phyloP scores from a whole-genome alignment of 2,113 vertebrate genomes.

The Menura novaehollandiae region DNA sequence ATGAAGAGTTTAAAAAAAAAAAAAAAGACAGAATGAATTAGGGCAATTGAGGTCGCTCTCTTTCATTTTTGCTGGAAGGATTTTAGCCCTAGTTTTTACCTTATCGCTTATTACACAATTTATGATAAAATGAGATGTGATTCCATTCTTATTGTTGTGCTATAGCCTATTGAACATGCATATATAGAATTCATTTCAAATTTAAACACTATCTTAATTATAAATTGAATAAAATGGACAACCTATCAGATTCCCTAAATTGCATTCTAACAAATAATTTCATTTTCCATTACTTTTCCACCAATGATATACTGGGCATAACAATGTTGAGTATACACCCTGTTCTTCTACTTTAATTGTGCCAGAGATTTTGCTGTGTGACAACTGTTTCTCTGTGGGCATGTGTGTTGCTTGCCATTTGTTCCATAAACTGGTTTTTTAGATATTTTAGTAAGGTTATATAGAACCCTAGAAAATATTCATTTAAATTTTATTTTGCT shows the following conservation, averaged over 20 bases:
- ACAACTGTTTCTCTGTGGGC: conserved; percentile 43
- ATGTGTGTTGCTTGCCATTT: conserved; percentile 20
- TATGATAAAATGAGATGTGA: conserved; percentile 88
- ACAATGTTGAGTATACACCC: conserved; percentile 65
- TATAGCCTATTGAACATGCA: conserved; percentile 79
- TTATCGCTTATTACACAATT: conserved; percentile 97
- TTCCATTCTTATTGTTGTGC: conserved; percentile 84
- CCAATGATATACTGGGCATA: conserved; percentile 69
- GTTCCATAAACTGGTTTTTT: neutral
- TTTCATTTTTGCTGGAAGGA: conserved; percentile 86
- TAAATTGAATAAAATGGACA: conserved; percentile 80
- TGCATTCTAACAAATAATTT: conserved; percentile 84
- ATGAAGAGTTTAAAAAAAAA: conserved; percentile 78
- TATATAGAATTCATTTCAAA: conserved; percentile 83
- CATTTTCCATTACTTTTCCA: conserved; percentile 78
- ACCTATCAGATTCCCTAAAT: conserved; percentile 78
- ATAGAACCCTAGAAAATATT: neutral
- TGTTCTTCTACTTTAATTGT: conserved; percentile 69
- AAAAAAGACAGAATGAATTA: conserved; percentile 79
- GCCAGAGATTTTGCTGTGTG: conserved; percentile 59
- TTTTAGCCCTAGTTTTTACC: conserved; percentile 89
- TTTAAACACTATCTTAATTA: conserved; percentile 86
- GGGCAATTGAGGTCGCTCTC: conserved; percentile 91
- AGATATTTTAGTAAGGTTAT: neutral
- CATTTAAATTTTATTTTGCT: neutral